Base-by-base conservation (phyloP, 2,797 vertebrate species). In the Sebastes itinus region DNA sequence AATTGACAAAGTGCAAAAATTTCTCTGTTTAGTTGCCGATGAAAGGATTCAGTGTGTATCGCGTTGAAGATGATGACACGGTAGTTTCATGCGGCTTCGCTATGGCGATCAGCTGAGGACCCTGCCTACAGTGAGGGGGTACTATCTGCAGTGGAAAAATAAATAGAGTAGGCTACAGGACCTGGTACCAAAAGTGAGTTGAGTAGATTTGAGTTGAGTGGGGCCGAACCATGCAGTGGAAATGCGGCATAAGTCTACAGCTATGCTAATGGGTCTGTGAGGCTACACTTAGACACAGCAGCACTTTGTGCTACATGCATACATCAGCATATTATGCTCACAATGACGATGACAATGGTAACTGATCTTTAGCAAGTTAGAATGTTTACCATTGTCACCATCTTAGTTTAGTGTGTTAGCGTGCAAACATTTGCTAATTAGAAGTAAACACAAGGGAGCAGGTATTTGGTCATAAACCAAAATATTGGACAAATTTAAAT, bases 41-140 rank as follows among this genome's bases (percentile, higher is more conserved):
- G 52, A 54, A 54, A 54, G 8, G 20, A 22, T n/a, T 11, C 16
- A 22, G 20, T 0, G n/a, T n/a, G 52, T n/a, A 10, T 54, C 3
- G 2, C 4, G 9, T 11, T 22, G n/a, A 54, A 54, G n/a, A 12
- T n/a, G 52, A 54, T 22, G 52, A 10, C 20, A n/a, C 4, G n/a
- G 49, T n/a, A 52, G 49, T n/a, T 52, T 52, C 20, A 52, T 10
- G 20, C 20, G 4, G 52, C 18, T 49, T 20, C 52, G 20, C n/a
- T 55, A 55, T 6, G 52, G 0, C n/a, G 52, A 55, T 55, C 10
- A 55, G n/a, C 52, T 54, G 52, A 54, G n/a, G 1, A 54, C 9
- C n/a, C 52, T 11, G 10, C 9, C 52, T 11, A 54, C 52, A 54
- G 52, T 54, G 9, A 54, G 52, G 52, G n/a, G 9, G n/a, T 22